Percentiles rank a stretch among this genome's conserved stretches.
These are phyloP conservation scores for Acomys russatus DNA, from an alignment of 2,797 vertebrate genomes.

Conservation along the genomic window DNA sequence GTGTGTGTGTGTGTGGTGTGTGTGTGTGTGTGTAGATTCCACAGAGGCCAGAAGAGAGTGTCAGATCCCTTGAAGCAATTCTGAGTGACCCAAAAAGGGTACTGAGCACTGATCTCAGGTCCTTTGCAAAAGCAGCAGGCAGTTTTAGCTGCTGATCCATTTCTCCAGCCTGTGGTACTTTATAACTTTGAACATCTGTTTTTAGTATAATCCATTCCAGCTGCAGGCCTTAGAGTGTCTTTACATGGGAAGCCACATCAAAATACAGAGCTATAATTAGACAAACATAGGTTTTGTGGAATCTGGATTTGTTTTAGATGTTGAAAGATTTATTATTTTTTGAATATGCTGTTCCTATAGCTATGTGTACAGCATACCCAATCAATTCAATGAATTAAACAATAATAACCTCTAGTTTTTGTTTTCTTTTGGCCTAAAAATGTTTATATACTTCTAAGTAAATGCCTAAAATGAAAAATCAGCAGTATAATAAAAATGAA, in stretches of 20 bases:
- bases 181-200: constrained; percentile 78
- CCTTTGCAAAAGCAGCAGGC: not conserved
- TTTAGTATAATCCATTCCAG: constrained; percentile 84
- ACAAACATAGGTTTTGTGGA: constrained; percentile 77
- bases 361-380: constrained; percentile 61
- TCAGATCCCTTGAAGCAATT: not conserved
- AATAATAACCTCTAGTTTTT: constrained; percentile 59
- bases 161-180: constrained; percentile 73
- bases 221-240: constrained; percentile 80
- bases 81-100: not conserved
- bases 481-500: constrained; percentile 34
- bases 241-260: constrained; percentile 79
- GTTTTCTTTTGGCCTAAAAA: constrained; percentile 61
- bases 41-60: not conserved
- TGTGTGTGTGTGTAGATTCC: not conserved
- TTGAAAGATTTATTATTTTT: constrained; percentile 82
- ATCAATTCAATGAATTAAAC: constrained; percentile 75
- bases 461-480: constrained; percentile 5
- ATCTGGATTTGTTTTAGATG: constrained; percentile 82
- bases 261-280: constrained; percentile 78
- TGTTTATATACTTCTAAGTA: constrained; percentile 66
- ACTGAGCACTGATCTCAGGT: not conserved
- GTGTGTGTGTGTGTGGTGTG: no score
- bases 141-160: not conserved
- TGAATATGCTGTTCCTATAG: constrained; percentile 73